Base-by-base conservation (phyloP, 2,113 vertebrate genomes). In the Sebastes schlegelii region DNA sequence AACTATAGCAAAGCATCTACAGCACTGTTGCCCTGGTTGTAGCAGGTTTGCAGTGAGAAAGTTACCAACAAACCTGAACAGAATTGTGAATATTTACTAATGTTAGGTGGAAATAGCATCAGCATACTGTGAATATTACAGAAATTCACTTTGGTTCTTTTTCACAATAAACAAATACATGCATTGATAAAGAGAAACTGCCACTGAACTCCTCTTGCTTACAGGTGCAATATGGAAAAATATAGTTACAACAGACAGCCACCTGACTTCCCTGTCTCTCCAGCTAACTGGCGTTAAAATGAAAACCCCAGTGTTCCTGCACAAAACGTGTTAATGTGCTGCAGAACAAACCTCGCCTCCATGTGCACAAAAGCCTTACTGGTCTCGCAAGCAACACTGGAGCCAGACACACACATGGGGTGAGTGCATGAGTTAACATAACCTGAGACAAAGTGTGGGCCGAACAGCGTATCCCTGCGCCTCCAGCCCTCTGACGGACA, bases 391-490 rank as follows among this genome's bases (percentile, higher is more conserved):
- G 69, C 75, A 82, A 51, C 51, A 75, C 65, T 69, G 1, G 43
- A 86, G 74, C 77, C 87, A 90, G 84, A 85, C 90, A 86, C 63
- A 79, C 69, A 83, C 60, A 17, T 61, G 57, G 46, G 26, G 74
- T 42, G 73, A 89, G 73, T 70, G 21, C 72, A 84, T 4, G 34
- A 88, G 70, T 84, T 86, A 82, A 69, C 76, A 90, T 60, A 88
- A 91, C 79, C 77, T 89, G 83, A 89, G 84, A 89, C 83, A 64
- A 74, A 77, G 85, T 91, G 91, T 91, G 85, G 87, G 90, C 79
- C 86, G 84, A 87, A 74, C 82, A 90, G 85, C 74, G 71, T 46
- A 85, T 82, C 82, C 81, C 82, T 84, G 79, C 45, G 21, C 80
- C 86, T 84, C 69, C 78, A 79, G 78, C 75, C 69, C 67, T 79